Conservation (phyloP, 1,140 invertebrate genomes). For the Pachypsylla venusta region DNA sequence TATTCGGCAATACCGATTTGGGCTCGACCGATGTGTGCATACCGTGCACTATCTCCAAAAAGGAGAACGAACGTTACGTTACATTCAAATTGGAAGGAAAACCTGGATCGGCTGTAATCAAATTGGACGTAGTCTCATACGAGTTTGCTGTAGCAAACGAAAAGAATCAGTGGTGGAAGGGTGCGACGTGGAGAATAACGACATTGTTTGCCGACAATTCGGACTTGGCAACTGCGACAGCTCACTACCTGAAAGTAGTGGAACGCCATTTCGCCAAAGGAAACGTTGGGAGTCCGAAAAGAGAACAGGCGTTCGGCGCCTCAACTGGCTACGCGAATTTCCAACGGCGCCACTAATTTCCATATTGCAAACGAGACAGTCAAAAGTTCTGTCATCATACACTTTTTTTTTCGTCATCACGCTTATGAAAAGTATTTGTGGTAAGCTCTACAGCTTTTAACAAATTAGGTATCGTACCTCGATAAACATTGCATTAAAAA, state of each 20-base stretch:
- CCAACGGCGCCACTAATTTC: no score
- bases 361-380: no score
- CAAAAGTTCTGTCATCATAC: no score
- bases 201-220: background rate
- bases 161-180: background rate
- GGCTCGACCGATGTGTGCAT: background rate
- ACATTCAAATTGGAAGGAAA: background rate
- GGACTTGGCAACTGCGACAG: background rate
- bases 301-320: background rate
- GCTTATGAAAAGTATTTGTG: no score
- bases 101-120: background rate
- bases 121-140: conserved; percentile 1
- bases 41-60: conserved; percentile 6
- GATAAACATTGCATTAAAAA: no score
- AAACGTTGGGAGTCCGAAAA: background rate
- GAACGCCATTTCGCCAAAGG: background rate
- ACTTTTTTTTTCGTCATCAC: no score
- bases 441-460: no score
- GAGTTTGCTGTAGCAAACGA: background rate
- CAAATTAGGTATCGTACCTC: no score
- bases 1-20: conserved; percentile 5
- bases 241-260: background rate
- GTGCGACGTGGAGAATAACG: background rate
- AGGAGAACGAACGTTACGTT: background rate
- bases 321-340: no score